Conservation (phyloP, 1,140 invertebrate species). For the Matsumurasca onukii region DNA sequence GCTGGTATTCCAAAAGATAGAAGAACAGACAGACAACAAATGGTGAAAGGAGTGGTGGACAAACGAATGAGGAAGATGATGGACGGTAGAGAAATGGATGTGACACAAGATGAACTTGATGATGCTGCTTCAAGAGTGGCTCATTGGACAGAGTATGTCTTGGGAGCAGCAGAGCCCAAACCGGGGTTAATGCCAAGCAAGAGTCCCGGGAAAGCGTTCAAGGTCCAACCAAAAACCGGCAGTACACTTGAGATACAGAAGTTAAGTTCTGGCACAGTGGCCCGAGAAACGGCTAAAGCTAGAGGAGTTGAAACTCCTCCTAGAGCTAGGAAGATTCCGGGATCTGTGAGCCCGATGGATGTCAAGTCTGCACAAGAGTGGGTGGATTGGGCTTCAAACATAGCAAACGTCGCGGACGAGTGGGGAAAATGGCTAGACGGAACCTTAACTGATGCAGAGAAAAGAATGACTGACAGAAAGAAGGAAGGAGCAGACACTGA, state of each 20-base stretch:
- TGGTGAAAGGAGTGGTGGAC: background rate
- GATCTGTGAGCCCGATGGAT: background rate
- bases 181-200: background rate
- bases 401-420: constrained; percentile 2
- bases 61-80: background rate
- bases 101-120: background rate
- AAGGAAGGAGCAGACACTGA: background rate
- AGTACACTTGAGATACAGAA: constrained; percentile 4
- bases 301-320: constrained; percentile 12
- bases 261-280: constrained; percentile 13
- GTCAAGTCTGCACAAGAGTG: constrained; percentile 6
- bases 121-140: background rate
- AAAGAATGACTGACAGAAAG: background rate
- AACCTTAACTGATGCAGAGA: background rate
- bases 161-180: background rate
- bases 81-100: background rate
- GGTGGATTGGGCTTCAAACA: constrained; percentile 8
- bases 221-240: constrained; percentile 9
- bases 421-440: constrained; percentile 16
- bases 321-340: background rate
- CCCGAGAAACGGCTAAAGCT: background rate
- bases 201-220: background rate
- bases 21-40: background rate
- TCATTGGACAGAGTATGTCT: background rate
- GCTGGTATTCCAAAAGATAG: background rate